These are phyloP conservation scores for Lagodon rhomboides DNA, from an alignment of 2,797 vertebrate species.

Conservation along the genomic window DNA sequence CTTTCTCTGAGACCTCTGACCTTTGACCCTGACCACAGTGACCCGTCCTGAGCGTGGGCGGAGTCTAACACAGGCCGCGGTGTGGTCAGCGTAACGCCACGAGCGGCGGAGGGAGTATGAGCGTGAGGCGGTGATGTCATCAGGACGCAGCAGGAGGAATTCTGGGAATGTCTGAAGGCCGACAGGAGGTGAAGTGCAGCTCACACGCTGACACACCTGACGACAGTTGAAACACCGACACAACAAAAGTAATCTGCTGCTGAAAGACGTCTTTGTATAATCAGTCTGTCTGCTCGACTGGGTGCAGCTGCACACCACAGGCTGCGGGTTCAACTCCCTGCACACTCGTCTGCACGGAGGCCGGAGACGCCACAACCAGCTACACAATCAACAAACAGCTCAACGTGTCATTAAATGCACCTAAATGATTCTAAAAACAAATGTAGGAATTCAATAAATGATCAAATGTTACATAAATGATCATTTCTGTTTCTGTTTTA, in stretches of 20 bases:
- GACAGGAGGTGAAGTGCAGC: background rate
- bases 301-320: no score
- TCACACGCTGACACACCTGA: constrained; percentile 40
- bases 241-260: constrained; percentile 14
- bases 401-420: no score
- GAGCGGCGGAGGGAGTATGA: background rate
- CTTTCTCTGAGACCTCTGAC: no score
- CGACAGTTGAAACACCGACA: background rate
- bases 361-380: no score
- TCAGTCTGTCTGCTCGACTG: background rate
- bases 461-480: no score
- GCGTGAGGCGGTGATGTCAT: constrained; percentile 58
- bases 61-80: background rate
- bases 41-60: background rate
- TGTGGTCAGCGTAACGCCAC: background rate
- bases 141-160: constrained; percentile 42
- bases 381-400: no score
- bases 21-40: background rate
- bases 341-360: no score
- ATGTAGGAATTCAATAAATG: no score
- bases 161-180: constrained; percentile 38
- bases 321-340: no score
- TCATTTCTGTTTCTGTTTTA: no score
- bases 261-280: constrained; percentile 40
- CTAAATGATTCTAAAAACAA: no score